Evolutionary conservation across 2,113 vertebrate species (phyloP).

Genomic region (Prunella himalayana): DNA sequence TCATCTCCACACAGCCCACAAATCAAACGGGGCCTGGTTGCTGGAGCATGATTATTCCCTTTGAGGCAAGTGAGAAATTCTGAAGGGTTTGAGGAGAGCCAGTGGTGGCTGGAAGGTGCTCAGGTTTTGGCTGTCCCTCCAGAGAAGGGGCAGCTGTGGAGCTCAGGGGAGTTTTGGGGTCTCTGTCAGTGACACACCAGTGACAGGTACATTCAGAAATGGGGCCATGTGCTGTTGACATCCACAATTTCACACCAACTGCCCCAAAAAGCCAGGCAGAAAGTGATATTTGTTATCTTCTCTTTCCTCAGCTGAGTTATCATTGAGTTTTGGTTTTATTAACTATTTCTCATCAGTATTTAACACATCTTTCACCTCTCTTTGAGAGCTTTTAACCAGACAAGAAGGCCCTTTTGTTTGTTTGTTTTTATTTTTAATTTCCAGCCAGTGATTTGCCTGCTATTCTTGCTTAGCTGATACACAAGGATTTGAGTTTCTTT

Average conservation of each 20-base stretch:
- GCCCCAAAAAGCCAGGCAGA: not conserved
- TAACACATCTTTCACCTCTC: not conserved
- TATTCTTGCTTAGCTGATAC: not conserved
- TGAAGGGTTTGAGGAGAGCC: not conserved
- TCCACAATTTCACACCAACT: not conserved
- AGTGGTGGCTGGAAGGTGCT: not conserved
- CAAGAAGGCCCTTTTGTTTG: not conserved
- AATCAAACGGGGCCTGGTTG: not conserved
- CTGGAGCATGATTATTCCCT: not conserved
- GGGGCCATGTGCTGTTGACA: accelerated
- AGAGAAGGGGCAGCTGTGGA: not conserved
- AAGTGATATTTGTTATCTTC: not conserved
- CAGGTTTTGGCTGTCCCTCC: not conserved
- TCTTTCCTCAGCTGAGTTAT: not conserved
- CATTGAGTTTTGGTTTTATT: not conserved
- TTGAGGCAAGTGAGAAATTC: not conserved
- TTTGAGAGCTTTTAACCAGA: not conserved
- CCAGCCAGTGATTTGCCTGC: not conserved
- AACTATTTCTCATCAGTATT: not conserved
- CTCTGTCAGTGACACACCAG: accelerated
- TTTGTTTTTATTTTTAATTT: not conserved
- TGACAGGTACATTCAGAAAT: accelerated
- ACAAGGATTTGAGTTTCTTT: not conserved
- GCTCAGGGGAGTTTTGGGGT: not conserved
- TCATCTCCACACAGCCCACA: not conserved